These are phyloP conservation scores for Camelus dromedarius DNA, from an alignment of 2,113 vertebrate genomes.

Conservation along the genomic window DNA sequence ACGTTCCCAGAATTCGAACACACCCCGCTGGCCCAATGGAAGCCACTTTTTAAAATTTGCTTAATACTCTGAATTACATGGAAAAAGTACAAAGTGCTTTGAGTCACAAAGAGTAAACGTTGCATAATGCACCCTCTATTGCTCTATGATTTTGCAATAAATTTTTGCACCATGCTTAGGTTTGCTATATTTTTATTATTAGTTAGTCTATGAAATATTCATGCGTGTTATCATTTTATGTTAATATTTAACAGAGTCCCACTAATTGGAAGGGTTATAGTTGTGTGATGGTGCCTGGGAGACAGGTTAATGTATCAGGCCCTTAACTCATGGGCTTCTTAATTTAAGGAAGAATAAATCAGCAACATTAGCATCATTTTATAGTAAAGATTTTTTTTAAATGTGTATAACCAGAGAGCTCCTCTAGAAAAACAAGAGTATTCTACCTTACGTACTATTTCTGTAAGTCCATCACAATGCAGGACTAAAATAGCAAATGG, in stretches of 20 bases:
- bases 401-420: background rate
- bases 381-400: background rate
- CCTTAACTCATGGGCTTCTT: background rate
- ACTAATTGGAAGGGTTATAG: background rate
- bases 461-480: background rate
- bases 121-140: background rate
- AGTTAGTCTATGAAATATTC: conserved; percentile 21
- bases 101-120: background rate
- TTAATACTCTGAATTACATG: too few relatives aligned
- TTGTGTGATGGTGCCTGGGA: background rate
- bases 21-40: background rate
- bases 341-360: background rate
- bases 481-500: background rate
- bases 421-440: background rate
- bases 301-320: background rate
- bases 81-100: background rate
- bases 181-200: conserved; percentile 15
- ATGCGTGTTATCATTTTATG: background rate
- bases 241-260: conserved; percentile 52
- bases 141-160: background rate
- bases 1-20: background rate
- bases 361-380: background rate
- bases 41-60: background rate
- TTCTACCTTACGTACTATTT: background rate
- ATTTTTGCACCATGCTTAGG: background rate